Conservation (phyloP, 2,113 vertebrate genomes). For the Rhadina sibilatrix region DNA sequence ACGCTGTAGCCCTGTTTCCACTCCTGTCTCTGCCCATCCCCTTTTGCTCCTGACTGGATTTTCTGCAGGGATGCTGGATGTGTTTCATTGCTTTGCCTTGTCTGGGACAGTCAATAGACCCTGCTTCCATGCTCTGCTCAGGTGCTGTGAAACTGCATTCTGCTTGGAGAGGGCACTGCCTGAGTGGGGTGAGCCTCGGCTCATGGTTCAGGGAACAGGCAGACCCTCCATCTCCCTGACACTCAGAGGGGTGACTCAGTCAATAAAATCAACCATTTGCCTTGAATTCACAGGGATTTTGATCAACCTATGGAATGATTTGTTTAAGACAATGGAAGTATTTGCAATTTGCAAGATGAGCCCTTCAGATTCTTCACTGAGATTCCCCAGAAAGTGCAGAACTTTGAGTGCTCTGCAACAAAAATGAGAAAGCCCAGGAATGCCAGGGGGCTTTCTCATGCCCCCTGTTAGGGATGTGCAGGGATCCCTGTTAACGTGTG, state of each 20-base stretch:
- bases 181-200: neutral
- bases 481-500: neutral
- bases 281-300: neutral
- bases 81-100: neutral
- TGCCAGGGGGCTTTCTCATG: too few species aligned
- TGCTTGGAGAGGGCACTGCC: neutral
- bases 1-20: rapidly evolving
- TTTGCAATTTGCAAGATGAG: neutral
- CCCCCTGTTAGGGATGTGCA: too few species aligned
- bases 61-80: neutral
- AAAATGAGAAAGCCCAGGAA: neutral
- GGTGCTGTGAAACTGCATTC: neutral
- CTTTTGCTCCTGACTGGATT: neutral
- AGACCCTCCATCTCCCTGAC: neutral
- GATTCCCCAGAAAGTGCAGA: neutral
- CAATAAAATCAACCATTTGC: neutral
- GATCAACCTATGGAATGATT: neutral
- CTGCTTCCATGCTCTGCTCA: rapidly evolving
- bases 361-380: neutral
- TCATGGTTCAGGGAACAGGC: neutral
- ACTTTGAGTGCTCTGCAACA: neutral
- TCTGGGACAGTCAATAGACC: neutral
- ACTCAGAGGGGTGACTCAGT: rapidly evolving
- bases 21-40: neutral
- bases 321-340: neutral